phyloP scores from a whole-genome alignment of 2,113 vertebrate genomes.

The Oreochromis spilurus region DNA sequence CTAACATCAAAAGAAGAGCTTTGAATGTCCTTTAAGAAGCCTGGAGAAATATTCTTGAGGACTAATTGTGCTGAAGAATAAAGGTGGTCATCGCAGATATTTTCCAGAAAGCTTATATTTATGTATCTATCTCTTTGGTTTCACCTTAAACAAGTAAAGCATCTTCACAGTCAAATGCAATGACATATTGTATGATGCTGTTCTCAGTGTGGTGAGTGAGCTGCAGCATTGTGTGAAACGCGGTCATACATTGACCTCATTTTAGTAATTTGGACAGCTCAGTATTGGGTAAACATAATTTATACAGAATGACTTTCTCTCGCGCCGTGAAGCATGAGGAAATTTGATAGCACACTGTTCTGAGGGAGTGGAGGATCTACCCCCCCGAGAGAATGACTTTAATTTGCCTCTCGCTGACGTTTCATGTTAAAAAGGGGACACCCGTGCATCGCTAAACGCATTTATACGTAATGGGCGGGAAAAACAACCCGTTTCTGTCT shows the following conservation, averaged over 20 bases:
- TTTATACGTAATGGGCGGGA: neutral
- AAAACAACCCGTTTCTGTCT: neutral
- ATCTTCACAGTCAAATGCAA: neutral
- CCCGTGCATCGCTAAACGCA: neutral
- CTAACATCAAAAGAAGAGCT: neutral
- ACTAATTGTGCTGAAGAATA: neutral
- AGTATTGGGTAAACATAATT: constrained; percentile 37
- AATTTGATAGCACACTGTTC: constrained; percentile 10
- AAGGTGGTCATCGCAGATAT: neutral
- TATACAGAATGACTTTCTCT: constrained; percentile 36
- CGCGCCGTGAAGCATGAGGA: neutral
- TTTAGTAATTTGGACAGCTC: constrained; percentile 28
- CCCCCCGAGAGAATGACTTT: constrained; percentile 8
- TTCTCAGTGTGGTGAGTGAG: neutral
- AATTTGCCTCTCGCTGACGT: constrained; percentile 16
- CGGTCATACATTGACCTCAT: neutral
- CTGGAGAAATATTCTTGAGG: neutral
- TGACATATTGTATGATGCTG: neutral
- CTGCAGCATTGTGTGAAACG: neutral
- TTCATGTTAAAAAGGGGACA: neutral
- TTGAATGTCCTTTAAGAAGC: neutral
- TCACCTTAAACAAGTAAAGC: neutral
- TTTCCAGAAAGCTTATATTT: neutral
- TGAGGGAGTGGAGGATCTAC: neutral
- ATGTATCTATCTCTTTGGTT: neutral